phyloP scores from a whole-genome alignment of 2,113 vertebrate species.

The Mesocricetus auratus region DNA sequence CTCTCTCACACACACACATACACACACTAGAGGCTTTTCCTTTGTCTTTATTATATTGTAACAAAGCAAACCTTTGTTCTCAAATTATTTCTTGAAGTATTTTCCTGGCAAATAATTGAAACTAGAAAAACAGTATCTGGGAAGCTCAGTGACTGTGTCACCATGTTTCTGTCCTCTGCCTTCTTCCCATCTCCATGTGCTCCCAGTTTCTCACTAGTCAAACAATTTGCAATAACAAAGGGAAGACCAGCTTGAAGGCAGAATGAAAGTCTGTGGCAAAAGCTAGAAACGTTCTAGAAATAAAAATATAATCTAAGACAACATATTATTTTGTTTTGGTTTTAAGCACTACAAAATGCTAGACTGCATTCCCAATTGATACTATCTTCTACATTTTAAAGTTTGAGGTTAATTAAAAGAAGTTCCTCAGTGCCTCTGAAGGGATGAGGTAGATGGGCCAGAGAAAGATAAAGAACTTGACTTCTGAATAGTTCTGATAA shows the following conservation, averaged over 20 bases:
- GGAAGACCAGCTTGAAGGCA: neutral
- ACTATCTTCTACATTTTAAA: neutral
- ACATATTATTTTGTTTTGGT: neutral
- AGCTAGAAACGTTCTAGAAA: neutral
- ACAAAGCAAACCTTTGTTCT: neutral
- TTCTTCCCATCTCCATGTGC: neutral
- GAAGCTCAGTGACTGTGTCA: neutral
- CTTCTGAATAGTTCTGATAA: neutral
- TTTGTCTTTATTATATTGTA: neutral
- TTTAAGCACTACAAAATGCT: neutral
- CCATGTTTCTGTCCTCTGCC: neutral
- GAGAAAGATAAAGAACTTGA: neutral
- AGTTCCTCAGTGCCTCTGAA: neutral
- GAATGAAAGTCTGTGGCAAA: neutral
- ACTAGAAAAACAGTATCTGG: neutral
- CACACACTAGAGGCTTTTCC: conserved; percentile 5
- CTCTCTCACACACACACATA: too few relatives aligned
- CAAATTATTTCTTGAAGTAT: neutral
- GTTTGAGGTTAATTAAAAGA: neutral
- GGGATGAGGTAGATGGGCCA: neutral
- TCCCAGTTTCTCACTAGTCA: neutral
- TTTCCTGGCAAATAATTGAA: conserved; percentile 47
- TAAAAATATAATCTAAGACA: neutral
- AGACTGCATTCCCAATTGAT: neutral
- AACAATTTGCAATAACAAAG: conserved; percentile 14